These are phyloP conservation scores for Sinocyclocheilus grahami DNA, from an alignment of 2,113 vertebrate species.

Conservation along the genomic window DNA sequence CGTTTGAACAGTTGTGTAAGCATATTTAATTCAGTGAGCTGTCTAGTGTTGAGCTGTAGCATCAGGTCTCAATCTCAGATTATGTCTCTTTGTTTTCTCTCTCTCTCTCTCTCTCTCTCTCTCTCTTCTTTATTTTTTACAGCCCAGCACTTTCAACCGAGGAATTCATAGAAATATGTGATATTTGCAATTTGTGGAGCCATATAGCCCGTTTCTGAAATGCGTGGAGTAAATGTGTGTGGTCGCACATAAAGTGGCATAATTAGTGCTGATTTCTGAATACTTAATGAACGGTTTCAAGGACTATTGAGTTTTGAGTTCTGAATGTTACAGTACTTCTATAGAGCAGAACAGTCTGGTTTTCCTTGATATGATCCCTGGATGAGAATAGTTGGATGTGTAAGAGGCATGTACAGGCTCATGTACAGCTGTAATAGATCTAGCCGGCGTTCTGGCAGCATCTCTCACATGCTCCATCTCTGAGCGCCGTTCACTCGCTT, in stretches of 20 bases:
- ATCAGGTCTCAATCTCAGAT: no score
- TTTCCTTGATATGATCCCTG: neutral
- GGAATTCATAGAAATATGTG: neutral
- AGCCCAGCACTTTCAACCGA: neutral
- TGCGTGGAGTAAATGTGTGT: neutral
- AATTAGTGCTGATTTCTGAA: neutral
- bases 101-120: no score
- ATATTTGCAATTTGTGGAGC: neutral
- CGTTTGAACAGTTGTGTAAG: no score
- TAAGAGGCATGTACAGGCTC: constrained; percentile 38
- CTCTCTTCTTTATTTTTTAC: no score
- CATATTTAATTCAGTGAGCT: no score
- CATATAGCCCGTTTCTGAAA: neutral
- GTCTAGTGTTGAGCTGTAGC: no score
- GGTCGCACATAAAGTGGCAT: neutral
- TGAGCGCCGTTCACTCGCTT: constrained; percentile 33
- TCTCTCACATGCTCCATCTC: neutral
- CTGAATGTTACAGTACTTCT: no score
- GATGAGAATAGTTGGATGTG: constrained; percentile 42
- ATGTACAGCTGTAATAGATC: constrained; percentile 65
- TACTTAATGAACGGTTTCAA: no score
- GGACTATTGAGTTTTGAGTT: no score
- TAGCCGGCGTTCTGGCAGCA: constrained; percentile 54
- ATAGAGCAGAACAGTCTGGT: no score
- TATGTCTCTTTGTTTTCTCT: no score